Conservation (phyloP, 1,140 invertebrate genomes). For the Drosophila repleta region DNA sequence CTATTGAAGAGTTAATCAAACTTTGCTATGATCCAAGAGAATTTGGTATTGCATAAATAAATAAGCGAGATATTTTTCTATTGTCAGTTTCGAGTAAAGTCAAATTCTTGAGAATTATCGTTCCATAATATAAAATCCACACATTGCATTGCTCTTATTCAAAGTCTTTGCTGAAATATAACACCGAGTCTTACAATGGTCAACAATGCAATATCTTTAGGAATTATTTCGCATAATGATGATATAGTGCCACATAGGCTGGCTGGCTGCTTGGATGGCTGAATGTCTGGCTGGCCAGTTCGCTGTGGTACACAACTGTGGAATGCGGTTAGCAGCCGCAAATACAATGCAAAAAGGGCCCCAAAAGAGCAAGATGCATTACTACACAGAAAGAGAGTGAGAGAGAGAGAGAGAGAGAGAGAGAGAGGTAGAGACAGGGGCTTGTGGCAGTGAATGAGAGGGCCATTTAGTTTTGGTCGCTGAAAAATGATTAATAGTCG, state of each 20-base stretch:
- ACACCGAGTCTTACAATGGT: conserved; percentile 35
- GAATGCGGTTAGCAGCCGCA: conserved; percentile 57
- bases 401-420: neutral
- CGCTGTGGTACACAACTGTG: conserved; percentile 53
- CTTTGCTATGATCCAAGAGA: no score
- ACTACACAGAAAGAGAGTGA: neutral
- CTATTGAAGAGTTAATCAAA: no score
- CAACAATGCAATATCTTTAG: conserved; percentile 49
- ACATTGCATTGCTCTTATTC: neutral
- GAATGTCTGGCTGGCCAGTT: conserved; percentile 1
- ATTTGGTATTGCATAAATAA: no score
- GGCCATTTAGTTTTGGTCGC: conserved; percentile 70
- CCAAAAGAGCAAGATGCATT: conserved; percentile 15
- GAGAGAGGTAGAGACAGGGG: neutral
- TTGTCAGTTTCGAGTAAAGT: no score
- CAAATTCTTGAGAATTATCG: no score
- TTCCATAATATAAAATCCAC: neutral
- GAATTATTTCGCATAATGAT: conserved; percentile 63
- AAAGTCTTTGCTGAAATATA: conserved; percentile 9
- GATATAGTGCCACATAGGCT: conserved; percentile 65
- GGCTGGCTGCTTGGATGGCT: conserved; percentile 1
- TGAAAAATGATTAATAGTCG: conserved; percentile 81
- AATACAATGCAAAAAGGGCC: conserved; percentile 71
- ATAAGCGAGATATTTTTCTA: no score
- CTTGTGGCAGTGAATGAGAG: conserved; percentile 41